phyloP scores from a whole-genome alignment of 2,888 invertebrate species.

The Volucella zonaria region DNA sequence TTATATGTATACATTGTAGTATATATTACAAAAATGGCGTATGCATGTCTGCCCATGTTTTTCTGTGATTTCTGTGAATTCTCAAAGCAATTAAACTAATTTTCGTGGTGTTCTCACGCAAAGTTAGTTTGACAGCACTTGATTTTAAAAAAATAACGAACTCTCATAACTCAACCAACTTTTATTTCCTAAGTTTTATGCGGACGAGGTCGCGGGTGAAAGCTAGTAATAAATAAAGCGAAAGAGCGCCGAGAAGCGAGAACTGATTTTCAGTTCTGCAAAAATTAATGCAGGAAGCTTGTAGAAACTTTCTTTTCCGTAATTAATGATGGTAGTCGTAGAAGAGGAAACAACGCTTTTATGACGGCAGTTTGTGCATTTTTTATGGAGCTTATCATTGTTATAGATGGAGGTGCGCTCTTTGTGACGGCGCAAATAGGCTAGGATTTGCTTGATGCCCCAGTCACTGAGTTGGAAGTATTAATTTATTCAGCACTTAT shows the following conservation, averaged over 20 bases:
- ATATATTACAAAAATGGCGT: too few relatives aligned
- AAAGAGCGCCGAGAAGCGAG: not conserved
- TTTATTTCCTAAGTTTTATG: too few relatives aligned
- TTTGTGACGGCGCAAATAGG: not conserved
- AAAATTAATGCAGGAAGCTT: slow-evolving; percentile 32
- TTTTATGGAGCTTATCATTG: slow-evolving; percentile 9
- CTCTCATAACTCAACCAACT: too few relatives aligned
- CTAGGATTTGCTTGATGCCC: not conserved
- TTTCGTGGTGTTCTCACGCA: too few relatives aligned
- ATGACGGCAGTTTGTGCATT: slow-evolving; percentile 1
- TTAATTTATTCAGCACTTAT: slow-evolving; percentile 1
- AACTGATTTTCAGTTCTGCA: slow-evolving; percentile 31
- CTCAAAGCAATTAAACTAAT: too few relatives aligned
- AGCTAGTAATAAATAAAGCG: slow-evolving; percentile 37
- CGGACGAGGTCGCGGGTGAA: too few relatives aligned
- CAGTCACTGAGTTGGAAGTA: not conserved
- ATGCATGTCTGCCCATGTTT: too few relatives aligned
- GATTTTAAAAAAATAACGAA: too few relatives aligned
- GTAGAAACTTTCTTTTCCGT: slow-evolving; percentile 21
- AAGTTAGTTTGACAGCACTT: too few relatives aligned
- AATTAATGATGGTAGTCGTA: slow-evolving; percentile 7
- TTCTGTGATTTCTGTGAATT: too few relatives aligned
- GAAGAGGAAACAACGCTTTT: not conserved
- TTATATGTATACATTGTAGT: too few relatives aligned
- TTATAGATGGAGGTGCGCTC: not conserved